These are phyloP conservation scores for Aphaenogaster rudis DNA, from an alignment of 1,140 invertebrate species.

Conservation along the genomic window DNA sequence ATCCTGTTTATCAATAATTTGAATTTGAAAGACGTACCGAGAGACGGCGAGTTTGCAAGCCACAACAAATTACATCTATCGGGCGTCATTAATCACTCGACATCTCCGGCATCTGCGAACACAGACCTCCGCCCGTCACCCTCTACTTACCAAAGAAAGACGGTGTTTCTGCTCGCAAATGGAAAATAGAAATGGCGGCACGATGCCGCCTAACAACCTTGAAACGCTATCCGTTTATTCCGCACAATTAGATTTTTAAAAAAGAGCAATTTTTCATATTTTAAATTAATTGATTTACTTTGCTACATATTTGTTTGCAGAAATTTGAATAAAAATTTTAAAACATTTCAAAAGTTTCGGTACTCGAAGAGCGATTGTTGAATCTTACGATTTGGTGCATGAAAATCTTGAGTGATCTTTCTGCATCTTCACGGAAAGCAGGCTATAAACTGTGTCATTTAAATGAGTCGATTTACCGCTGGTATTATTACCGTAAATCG, in stretches of 20 bases:
- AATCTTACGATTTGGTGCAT: neutral
- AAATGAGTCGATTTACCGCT: conserved; percentile 32
- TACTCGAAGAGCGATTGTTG: neutral
- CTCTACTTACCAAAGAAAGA: conserved; percentile 49
- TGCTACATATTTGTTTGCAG: neutral
- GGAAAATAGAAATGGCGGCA: conserved; percentile 59
- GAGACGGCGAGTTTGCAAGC: conserved; percentile 72
- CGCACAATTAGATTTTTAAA: neutral
- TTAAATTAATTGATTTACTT: neutral
- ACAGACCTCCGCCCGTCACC: conserved; percentile 26
- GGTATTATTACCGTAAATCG: conserved; percentile 55
- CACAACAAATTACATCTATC: conserved; percentile 78
- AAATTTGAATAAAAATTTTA: neutral
- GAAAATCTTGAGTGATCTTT: conserved; percentile 23
- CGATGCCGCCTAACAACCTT: conserved; percentile 20
- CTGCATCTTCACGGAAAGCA: conserved; percentile 19
- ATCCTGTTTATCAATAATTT: conserved; percentile 79
- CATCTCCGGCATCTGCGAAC: conserved; percentile 76
- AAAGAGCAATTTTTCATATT: neutral
- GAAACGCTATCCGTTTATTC: conserved; percentile 11
- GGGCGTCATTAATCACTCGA: conserved; percentile 74
- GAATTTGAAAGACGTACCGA: conserved; percentile 76
- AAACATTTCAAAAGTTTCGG: neutral
- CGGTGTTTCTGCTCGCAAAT: conserved; percentile 36
- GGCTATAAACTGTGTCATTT: conserved; percentile 32